phyloP scores from a whole-genome alignment of 37 sponge, comb jelly and placozoan species.

The Diacarnus erythraeanus region DNA sequence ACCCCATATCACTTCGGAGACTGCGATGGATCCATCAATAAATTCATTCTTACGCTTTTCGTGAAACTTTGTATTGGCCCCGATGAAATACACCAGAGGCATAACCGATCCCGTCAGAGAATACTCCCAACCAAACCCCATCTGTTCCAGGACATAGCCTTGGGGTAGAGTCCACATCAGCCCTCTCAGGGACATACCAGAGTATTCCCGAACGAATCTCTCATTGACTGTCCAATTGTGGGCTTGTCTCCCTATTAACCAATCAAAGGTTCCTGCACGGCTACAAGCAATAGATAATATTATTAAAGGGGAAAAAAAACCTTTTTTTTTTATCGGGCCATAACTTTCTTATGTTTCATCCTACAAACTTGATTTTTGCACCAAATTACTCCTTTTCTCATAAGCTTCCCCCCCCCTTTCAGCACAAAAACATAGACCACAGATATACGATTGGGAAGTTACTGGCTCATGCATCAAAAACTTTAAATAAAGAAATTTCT shows the following conservation, averaged over 20 bases:
- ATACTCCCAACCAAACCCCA: conserved; percentile 89
- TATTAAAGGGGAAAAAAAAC: too few relatives aligned
- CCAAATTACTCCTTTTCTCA: too few relatives aligned
- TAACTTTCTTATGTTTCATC: too few relatives aligned
- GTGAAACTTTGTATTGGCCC: conserved; percentile 13
- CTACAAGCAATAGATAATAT: too few relatives aligned
- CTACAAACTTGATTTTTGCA: too few relatives aligned
- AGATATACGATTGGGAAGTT: too few relatives aligned
- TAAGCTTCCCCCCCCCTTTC: too few relatives aligned
- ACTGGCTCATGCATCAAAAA: too few relatives aligned
- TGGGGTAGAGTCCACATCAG: conserved; percentile 81
- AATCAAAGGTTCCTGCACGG: conserved; percentile 74
- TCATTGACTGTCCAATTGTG: conserved; percentile 12
- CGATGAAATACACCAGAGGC: conserved; percentile 64
- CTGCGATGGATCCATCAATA: conserved; percentile 3
- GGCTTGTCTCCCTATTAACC: conserved; percentile 71
- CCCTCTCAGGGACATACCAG: conserved; percentile 86
- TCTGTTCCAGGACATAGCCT: conserved; percentile 72
- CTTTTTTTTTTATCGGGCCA: too few relatives aligned
- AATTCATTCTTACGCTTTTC: neutral
- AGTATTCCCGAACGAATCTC: conserved; percentile 61
- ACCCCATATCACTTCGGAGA: conserved; percentile 74
- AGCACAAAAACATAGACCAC: too few relatives aligned
- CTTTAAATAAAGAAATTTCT: too few relatives aligned
- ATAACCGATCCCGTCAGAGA: conserved; percentile 77